Evolutionary conservation across 2,797 vertebrate species (phyloP).

Genomic region (Pogoniulus pusillus): DNA sequence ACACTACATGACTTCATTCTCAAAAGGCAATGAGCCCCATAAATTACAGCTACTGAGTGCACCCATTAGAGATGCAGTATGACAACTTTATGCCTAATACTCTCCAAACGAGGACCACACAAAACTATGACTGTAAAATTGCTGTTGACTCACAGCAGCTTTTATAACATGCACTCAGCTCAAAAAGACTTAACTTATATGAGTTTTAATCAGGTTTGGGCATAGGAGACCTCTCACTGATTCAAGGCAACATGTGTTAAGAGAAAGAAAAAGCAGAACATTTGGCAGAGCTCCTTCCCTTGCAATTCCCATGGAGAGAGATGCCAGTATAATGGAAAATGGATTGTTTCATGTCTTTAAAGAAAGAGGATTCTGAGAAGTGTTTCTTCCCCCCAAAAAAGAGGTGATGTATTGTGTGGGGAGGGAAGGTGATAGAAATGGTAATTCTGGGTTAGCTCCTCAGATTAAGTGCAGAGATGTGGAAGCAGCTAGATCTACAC

Average conservation of each 20-base stretch:
- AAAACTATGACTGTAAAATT: constrained; percentile 73
- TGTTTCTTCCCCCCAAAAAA: background rate
- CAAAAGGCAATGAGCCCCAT: background rate
- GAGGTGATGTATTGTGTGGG: background rate
- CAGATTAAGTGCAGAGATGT: background rate
- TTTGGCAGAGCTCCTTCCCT: constrained; percentile 35
- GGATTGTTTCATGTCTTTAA: background rate
- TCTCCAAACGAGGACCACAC: constrained; percentile 74
- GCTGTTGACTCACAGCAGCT: constrained; percentile 65
- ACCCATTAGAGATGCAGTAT: constrained; percentile 42
- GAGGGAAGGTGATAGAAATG: background rate
- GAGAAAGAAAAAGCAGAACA: constrained; percentile 14
- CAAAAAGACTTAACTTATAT: constrained; percentile 64
- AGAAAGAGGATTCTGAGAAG: background rate
- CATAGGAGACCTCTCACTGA: constrained; percentile 60
- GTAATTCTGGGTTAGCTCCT: background rate
- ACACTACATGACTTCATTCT: constrained; percentile 22
- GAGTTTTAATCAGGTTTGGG: constrained; percentile 70
- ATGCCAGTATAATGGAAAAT: background rate
- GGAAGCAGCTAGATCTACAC: background rate
- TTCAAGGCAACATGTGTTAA: constrained; percentile 54
- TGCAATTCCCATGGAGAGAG: constrained; percentile 41
- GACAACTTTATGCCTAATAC: constrained; percentile 47
- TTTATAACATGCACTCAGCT: constrained; percentile 62
- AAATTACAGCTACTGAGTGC: constrained; percentile 50